A percentile compares a stretch with the other conserved stretches of the same genome.
Conservation (phyloP, 1,140 invertebrate species). For the Habropoda laboriosa region DNA sequence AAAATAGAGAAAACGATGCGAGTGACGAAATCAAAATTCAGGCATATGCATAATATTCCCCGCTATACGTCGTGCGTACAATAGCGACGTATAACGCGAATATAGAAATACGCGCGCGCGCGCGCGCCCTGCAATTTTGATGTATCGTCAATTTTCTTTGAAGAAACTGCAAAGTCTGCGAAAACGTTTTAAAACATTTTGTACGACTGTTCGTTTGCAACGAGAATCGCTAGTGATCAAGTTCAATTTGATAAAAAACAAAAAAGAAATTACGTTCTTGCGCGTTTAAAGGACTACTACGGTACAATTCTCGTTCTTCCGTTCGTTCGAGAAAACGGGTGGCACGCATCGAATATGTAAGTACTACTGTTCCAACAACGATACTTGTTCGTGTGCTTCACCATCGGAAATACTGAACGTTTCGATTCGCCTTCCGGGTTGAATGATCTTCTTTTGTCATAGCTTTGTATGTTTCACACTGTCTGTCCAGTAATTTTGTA, state of each 20-base stretch:
- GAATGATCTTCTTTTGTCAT: conserved; percentile 81
- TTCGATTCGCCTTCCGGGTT: conserved; percentile 61
- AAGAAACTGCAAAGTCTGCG: not conserved
- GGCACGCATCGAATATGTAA: conserved; percentile 35
- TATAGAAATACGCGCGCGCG: conserved; percentile 12
- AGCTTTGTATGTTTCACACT: conserved; percentile 95
- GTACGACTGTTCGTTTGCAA: not conserved
- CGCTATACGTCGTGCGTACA: conserved; percentile 22
- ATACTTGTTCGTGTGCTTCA: conserved; percentile 64
- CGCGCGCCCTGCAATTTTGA: conserved; percentile 39
- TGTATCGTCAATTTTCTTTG: not conserved
- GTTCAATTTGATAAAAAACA: conserved; percentile 21
- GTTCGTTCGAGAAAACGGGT: conserved; percentile 28
- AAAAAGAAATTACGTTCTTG: conserved; percentile 19
- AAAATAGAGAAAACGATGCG: conserved; percentile 60
- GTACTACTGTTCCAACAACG: conserved; percentile 64
- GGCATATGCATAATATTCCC: conserved; percentile 30
- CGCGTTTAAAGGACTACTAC: conserved; percentile 11
- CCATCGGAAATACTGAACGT: conserved; percentile 63
- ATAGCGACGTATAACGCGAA: no score
- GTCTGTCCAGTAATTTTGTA: conserved; percentile 96
- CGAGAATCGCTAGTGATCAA: not conserved
- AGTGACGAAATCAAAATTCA: conserved; percentile 56
- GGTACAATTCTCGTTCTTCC: conserved; percentile 2
- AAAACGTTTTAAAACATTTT: conserved; percentile 27